Conservation (phyloP, 2,113 vertebrate species). For the Cromileptes altivelis region DNA sequence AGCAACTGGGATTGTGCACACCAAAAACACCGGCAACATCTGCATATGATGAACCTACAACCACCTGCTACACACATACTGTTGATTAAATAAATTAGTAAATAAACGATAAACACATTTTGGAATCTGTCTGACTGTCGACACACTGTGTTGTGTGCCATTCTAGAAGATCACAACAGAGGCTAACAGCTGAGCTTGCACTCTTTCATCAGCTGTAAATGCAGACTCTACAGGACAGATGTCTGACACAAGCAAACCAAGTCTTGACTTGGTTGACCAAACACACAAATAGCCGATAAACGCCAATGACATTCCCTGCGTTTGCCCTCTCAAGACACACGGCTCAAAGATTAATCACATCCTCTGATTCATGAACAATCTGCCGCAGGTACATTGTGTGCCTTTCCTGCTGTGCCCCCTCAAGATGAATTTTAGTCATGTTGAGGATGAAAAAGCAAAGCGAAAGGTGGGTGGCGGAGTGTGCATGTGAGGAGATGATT, state of each 20-base stretch:
- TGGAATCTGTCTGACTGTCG: neutral
- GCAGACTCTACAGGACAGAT: neutral
- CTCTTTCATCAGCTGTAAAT: neutral
- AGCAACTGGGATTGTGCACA: neutral
- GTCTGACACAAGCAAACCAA: neutral
- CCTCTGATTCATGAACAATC: conserved; percentile 6
- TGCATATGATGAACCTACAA: too few species aligned
- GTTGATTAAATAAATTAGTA: too few species aligned
- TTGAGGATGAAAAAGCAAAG: neutral
- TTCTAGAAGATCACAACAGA: neutral
- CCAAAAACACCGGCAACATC: too few species aligned
- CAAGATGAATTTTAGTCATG: conserved; percentile 16
- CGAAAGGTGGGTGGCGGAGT: neutral
- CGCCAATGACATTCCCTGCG: neutral
- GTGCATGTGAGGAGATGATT: conserved; percentile 26
- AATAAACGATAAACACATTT: neutral
- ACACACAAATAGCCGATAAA: conserved; percentile 8
- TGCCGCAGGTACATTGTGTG: conserved; percentile 52
- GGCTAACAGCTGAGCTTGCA: neutral
- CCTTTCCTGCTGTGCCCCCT: conserved; percentile 26
- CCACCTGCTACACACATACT: too few species aligned
- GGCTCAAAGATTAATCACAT: conserved; percentile 18
- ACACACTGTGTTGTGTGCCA: neutral
- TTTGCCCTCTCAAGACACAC: neutral
- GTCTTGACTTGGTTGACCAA: neutral